phyloP scores from a whole-genome alignment of 2,888 invertebrate species.

The Agrotis ipsilon region DNA sequence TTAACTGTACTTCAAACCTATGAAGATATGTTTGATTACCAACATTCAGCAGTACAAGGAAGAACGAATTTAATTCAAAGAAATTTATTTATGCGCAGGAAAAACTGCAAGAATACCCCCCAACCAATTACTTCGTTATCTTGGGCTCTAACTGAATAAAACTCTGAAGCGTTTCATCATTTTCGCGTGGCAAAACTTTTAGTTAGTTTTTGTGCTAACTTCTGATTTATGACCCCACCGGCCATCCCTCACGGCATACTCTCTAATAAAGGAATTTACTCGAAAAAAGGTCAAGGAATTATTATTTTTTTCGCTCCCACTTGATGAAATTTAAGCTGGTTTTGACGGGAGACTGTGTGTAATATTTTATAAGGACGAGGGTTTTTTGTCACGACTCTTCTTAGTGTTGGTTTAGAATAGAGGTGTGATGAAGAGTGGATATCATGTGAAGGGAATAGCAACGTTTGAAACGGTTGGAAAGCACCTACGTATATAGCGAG shows the following conservation, averaged over 20 bases:
- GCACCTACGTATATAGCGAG: not conserved
- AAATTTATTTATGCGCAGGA: constrained; percentile 45
- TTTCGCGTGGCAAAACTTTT: constrained; percentile 85
- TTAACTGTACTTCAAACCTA: no score
- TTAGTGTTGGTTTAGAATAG: constrained; percentile 8
- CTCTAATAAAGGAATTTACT: constrained; percentile 84
- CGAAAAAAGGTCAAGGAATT: constrained; percentile 80
- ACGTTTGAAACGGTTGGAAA: not conserved
- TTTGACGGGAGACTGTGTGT: constrained; percentile 63
- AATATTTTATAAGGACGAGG: constrained; percentile 64
- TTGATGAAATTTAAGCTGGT: constrained; percentile 75
- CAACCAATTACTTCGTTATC: constrained; percentile 86
- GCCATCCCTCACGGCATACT: constrained; percentile 77
- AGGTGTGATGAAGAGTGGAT: constrained; percentile 14
- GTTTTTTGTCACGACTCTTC: constrained; percentile 50
- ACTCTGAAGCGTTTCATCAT: constrained; percentile 86
- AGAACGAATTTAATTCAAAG: constrained; percentile 38
- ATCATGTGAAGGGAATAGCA: not conserved
- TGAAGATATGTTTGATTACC: constrained; percentile 4
- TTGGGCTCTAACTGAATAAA: constrained; percentile 87
- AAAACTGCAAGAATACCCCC: constrained; percentile 61
- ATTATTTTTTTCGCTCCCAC: constrained; percentile 73
- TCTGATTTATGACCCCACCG: constrained; percentile 85
- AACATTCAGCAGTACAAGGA: constrained; percentile 20
- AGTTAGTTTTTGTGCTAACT: constrained; percentile 87